These are phyloP conservation scores for Diorhabda elongata DNA, from an alignment of 1,140 invertebrate species.

Conservation along the genomic window DNA sequence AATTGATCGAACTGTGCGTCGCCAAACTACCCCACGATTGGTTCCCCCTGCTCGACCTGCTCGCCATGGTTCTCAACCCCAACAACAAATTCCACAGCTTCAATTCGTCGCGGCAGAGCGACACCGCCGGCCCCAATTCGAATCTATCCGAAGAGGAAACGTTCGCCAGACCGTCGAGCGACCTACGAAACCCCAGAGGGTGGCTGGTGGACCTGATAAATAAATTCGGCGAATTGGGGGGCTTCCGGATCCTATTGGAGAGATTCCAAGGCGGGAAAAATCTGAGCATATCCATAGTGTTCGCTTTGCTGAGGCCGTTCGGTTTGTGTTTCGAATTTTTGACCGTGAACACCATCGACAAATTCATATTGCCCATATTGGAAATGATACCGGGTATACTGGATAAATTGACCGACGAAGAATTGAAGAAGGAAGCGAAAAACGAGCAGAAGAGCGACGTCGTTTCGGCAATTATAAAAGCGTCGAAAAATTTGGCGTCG, in stretches of 20 bases:
- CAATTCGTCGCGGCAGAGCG: conserved; percentile 77
- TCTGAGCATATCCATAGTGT: conserved; percentile 75
- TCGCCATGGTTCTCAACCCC: conserved; percentile 74
- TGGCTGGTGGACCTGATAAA: conserved; percentile 97
- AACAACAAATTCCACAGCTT: conserved; percentile 79
- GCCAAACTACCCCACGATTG: conserved; percentile 88
- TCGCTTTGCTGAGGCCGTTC: conserved; percentile 84
- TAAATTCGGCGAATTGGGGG: conserved; percentile 82
- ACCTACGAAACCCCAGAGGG: conserved; percentile 73
- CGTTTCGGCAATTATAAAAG: conserved; percentile 84
- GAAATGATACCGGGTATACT: conserved; percentile 87
- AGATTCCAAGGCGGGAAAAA: conserved; percentile 74
- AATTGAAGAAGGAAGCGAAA: conserved; percentile 94
- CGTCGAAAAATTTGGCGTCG: conserved; percentile 82
- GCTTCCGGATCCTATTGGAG: conserved; percentile 84
- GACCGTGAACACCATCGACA: conserved; percentile 83
- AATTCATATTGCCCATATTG: conserved; percentile 90
- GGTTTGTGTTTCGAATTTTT: conserved; percentile 89
- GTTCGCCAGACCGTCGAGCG: conserved; percentile 75
- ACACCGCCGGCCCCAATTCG: conserved; percentile 63
- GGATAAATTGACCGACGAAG: conserved; percentile 94
- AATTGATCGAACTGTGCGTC: conserved; percentile 88
- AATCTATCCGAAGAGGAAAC: conserved; percentile 68
- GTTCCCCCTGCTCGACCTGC: conserved; percentile 86
- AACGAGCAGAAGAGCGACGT: conserved; percentile 93